These are phyloP conservation scores for Drosophila bipectinata DNA, from an alignment of 1,140 invertebrate genomes.

Conservation along the genomic window DNA sequence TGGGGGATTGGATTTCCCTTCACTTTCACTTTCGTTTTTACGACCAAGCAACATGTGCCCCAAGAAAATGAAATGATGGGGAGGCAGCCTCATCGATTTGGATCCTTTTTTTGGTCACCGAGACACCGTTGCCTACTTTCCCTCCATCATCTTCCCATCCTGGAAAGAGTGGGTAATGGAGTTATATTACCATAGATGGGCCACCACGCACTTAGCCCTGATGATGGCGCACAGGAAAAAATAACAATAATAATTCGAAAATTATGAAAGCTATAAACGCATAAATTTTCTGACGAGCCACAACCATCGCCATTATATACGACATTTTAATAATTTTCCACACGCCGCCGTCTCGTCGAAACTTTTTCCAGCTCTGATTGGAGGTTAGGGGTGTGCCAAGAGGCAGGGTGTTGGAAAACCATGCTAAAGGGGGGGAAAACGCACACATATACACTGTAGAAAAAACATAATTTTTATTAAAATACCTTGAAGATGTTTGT, in stretches of 20 bases:
- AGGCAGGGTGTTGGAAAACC: conserved; percentile 4
- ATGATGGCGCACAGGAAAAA: conserved; percentile 54
- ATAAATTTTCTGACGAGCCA: conserved; percentile 69
- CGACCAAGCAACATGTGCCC: conserved; percentile 49
- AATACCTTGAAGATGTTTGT: background rate
- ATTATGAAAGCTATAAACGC: conserved; percentile 81
- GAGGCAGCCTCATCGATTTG: conserved; percentile 30
- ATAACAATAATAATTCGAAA: conserved; percentile 79
- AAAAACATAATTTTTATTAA: background rate
- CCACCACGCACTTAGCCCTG: conserved; percentile 63
- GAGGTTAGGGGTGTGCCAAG: background rate
- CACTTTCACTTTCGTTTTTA: conserved; percentile 42
- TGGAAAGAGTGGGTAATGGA: conserved; percentile 28
- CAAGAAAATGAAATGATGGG: conserved; percentile 7
- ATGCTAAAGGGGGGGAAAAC: conserved; percentile 6
- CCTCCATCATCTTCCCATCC: background rate
- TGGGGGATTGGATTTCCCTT: conserved; percentile 17
- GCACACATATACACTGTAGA: conserved; percentile 25
- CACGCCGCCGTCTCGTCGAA: conserved; percentile 62
- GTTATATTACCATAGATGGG: conserved; percentile 19
- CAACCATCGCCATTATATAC: conserved; percentile 75
- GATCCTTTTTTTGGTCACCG: conserved; percentile 27
- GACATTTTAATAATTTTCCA: conserved; percentile 83
- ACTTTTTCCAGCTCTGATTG: conserved; percentile 23
- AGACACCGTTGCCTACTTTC: conserved; percentile 35